Conservation (phyloP, 2,113 vertebrate species). For the Mormyrus iriodes region DNA sequence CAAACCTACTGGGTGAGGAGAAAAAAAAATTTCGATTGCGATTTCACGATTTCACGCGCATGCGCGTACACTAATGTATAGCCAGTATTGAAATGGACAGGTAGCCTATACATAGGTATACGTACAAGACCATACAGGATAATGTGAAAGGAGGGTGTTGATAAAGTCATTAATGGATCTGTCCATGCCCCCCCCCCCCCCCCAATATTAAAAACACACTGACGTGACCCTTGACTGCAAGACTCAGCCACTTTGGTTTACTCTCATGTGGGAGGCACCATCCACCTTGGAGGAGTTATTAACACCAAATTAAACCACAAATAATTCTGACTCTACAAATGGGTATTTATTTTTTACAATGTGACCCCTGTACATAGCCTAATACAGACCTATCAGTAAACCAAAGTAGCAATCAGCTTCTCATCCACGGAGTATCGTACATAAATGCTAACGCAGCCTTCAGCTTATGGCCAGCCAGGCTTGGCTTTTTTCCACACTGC, state of each 20-base stretch:
- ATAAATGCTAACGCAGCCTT: not conserved
- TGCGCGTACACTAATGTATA: not conserved
- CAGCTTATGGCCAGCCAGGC: not conserved
- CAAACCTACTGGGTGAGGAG: not conserved
- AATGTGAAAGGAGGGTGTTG: not conserved
- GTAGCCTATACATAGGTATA: not conserved
- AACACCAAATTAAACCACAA: not conserved
- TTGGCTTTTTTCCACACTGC: not conserved
- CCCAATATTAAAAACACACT: not conserved
- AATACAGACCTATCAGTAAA: not conserved
- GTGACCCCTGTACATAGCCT: not conserved
- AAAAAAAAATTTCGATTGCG: too few relatives aligned
- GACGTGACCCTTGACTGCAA: not conserved
- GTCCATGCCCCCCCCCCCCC: not conserved
- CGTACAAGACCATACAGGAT: not conserved
- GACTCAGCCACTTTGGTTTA: not conserved
- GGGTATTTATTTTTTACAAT: not conserved
- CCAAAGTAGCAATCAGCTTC: not conserved
- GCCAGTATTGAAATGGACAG: not conserved
- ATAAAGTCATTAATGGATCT: not conserved
- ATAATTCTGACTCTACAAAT: not conserved
- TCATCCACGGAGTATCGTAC: not conserved
- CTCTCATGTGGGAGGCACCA: not conserved
- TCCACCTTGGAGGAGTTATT: not conserved
- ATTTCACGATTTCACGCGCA: not conserved